phyloP scores from a whole-genome alignment of 2,888 invertebrate genomes.

The Aporophyla lueneburgensis region DNA sequence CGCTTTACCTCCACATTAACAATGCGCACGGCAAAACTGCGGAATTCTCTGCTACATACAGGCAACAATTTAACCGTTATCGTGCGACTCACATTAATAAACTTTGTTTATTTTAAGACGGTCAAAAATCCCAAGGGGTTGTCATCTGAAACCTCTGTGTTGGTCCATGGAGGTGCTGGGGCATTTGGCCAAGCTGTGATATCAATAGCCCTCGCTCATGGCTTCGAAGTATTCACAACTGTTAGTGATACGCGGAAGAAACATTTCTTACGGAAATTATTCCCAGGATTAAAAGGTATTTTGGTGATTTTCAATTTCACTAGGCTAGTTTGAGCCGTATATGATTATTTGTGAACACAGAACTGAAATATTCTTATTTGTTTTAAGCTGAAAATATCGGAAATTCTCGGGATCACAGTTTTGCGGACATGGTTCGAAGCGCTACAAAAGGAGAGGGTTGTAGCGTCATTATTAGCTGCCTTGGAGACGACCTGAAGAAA shows the following conservation, averaged over 20 bases:
- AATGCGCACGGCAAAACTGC: not conserved
- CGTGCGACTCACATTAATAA: not conserved
- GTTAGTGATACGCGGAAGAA: conserved; percentile 74
- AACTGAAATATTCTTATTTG: not conserved
- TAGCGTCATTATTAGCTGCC: conserved; percentile 72
- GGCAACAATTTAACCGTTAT: not conserved
- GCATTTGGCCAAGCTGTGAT: conserved; percentile 74
- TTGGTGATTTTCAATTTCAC: not conserved
- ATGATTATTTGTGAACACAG: not conserved
- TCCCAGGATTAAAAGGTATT: conserved; percentile 64
- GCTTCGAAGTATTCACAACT: conserved; percentile 73
- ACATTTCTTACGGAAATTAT: conserved; percentile 71
- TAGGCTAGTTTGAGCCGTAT: not conserved
- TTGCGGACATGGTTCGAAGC: conserved; percentile 56
- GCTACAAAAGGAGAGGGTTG: conserved; percentile 69
- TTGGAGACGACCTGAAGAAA: conserved; percentile 73
- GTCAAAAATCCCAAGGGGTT: not conserved
- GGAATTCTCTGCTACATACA: not conserved
- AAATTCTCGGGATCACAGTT: conserved; percentile 75
- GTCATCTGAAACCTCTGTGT: not conserved
- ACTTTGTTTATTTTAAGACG: conserved; percentile 33
- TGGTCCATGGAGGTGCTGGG: conserved; percentile 62
- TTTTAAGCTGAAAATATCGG: conserved; percentile 78
- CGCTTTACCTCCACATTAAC: not conserved
- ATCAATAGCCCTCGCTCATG: conserved; percentile 67